These are phyloP conservation scores for Cataglyphis altisquamis DNA, from an alignment of 2,888 invertebrate genomes.

Conservation along the genomic window DNA sequence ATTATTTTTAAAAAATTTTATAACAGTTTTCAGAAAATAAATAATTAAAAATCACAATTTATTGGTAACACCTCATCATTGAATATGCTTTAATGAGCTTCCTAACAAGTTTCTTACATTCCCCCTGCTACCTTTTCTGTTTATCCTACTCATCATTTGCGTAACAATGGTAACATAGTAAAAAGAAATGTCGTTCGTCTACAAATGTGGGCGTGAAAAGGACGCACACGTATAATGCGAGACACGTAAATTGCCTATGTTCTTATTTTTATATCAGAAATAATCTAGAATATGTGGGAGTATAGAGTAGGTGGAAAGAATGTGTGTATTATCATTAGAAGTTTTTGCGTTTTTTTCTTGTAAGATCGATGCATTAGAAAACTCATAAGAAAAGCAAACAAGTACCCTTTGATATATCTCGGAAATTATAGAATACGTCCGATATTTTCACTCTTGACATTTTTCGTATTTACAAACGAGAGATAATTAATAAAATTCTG, in stretches of 20 bases:
- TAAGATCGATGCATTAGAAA: conserved; percentile 28
- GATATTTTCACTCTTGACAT: conserved; percentile 43
- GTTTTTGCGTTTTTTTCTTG: conserved; percentile 18
- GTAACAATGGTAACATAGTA: not conserved
- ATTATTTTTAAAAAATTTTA: not conserved
- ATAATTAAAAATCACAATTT: not conserved
- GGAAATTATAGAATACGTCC: not conserved
- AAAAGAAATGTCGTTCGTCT: conserved; percentile 22
- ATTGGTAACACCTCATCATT: not conserved
- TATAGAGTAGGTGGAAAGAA: conserved; percentile 33
- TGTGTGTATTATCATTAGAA: conserved; percentile 29
- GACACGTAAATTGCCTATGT: conserved; percentile 45
- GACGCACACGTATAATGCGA: conserved; percentile 1
- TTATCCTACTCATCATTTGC: not conserved
- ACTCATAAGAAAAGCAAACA: not conserved
- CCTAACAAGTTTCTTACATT: not conserved
- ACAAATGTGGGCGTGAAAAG: conserved; percentile 17
- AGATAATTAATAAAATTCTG: conserved; percentile 21
- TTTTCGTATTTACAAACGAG: conserved; percentile 13
- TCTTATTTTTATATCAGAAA: conserved; percentile 34
- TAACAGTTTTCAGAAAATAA: not conserved
- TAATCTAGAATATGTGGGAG: conserved; percentile 39
- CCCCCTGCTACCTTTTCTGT: not conserved
- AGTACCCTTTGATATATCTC: conserved; percentile 30
- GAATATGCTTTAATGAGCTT: not conserved